Evolutionary conservation across 2,113 vertebrate genomes (phyloP), one percentile per base, ranked within the genome.

Genomic region (Nerophis ophidion): DNA sequence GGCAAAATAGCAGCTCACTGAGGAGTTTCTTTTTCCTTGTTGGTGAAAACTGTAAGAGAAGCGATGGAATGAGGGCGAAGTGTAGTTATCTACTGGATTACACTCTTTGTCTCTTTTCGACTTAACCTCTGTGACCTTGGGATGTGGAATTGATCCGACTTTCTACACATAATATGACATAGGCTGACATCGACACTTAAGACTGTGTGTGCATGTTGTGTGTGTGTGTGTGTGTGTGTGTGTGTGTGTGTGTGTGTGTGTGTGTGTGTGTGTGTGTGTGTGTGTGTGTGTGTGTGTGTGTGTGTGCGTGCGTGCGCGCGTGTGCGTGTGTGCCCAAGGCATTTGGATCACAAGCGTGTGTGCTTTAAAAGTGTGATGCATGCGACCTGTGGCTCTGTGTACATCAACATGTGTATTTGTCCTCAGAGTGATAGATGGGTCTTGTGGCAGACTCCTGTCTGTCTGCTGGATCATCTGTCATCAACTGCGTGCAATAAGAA

Each of bases 41-140:
- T 26, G 36, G 6, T 1, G 8, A 50, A 38, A 36, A 5, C 0
- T 6, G 10, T 66, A 0, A 44, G 1, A 59, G 15, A 44, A 13
- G 26, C 34, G 35, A 6, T 5, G 8, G 2, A 61, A 61, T 36
- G 13, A 11, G 9, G 9, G 42, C 59, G 5, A 56, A n/a, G 44
- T 7, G 34, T 58, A 7, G 2, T 10, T 51, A 58, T 19, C 57
- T 0, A 2, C 0, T 3, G 44, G 74, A 68, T 71, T 77, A 66
- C 35, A n/a, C 46, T 48, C 45, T 35, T 38, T 33, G 15, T 47
- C 59, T 55, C 54, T 50, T 42, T 66, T 60, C 33, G 55, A 57
- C 63, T 72, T 62, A 74, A 71, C 69, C 70, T 54, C 6, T 12
- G 33, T 67, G 80, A 77, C 66, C 71, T 65, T 66, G 57, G 61